These are phyloP conservation scores for Sinocyclocheilus anophthalmus DNA, from an alignment of 2,113 vertebrate species.

Conservation along the genomic window DNA sequence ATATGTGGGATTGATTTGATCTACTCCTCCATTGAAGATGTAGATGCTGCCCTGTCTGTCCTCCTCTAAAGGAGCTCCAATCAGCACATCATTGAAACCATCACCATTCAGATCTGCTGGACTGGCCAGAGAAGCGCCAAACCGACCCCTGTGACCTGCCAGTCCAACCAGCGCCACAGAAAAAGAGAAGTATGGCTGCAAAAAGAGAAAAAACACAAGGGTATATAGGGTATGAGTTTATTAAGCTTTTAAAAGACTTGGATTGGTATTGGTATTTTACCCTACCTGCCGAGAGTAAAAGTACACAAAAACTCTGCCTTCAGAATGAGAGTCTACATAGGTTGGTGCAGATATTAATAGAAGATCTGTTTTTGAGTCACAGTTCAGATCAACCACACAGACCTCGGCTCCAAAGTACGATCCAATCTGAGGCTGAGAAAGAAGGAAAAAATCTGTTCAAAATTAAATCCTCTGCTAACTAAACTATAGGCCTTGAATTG, in stretches of 20 bases:
- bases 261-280: background rate
- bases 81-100: slow-evolving; percentile 66
- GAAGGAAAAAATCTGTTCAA: background rate
- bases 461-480: background rate
- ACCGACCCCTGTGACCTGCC: slow-evolving; percentile 61
- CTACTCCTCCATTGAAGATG: slow-evolving; percentile 66
- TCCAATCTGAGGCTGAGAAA: slow-evolving; percentile 72
- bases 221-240: background rate
- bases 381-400: slow-evolving; percentile 74
- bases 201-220: background rate
- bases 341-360: slow-evolving; percentile 80
- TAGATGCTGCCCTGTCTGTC: slow-evolving; percentile 72
- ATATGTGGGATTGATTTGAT: slow-evolving; percentile 53
- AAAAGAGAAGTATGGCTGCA: slow-evolving; percentile 10
- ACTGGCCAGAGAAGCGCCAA: slow-evolving; percentile 73
- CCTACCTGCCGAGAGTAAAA: slow-evolving; percentile 59
- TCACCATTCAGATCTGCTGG: slow-evolving; percentile 72
- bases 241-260: background rate
- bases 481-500: no score
- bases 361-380: slow-evolving; percentile 68
- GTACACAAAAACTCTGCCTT: slow-evolving; percentile 81
- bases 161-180: slow-evolving; percentile 57
- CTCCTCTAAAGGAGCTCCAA: slow-evolving; percentile 77
- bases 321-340: slow-evolving; percentile 68
- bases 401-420: slow-evolving; percentile 84